Base-by-base conservation (phyloP, 2,113 vertebrate genomes). In the Echinops telfairi region DNA sequence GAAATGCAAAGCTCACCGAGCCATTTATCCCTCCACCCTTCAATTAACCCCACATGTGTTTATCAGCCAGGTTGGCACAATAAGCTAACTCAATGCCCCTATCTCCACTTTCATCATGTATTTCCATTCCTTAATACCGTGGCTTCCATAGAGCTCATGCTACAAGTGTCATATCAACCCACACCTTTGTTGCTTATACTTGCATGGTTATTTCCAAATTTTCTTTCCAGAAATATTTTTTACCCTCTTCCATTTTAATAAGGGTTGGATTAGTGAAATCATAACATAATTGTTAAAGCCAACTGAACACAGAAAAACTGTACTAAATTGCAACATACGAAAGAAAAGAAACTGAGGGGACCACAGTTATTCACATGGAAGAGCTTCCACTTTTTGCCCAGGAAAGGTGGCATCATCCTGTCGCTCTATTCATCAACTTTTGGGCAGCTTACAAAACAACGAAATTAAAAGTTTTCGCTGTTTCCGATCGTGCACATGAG, bases 331-430 rank as follows among this genome's bases (percentile, higher is more conserved):
- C 64, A 90, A n/a, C 47, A 79, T 79, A 64, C 33, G 92, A 73
- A 80, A 83, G 36, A 27, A 91, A 94, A 90, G 64, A 83, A 95
- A 91, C 84, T 58, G 58, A 93, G 64, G 25, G 64, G 20, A 81
- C 60, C 27, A 31, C 47, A 58, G 90, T 88, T 81, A 22, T 70
- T 81, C 57, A 76, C 3, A 25, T 77, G 89, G 12, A 11, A 85
- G 73, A 78, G 57, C 43, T 62, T 33, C 62, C 3, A 82, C 33
- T 92, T 90, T 80, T 71, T 23, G 84, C 73, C 82, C 29, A 71
- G 57, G 23, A 85, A 60, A 60, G 88, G n/a, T 88, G 75, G 95
- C 70, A 86, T 86, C 5, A 25, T 25, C 83, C 14, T 71, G 23
- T 94, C 20, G 25, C 66, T 68, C 36, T 90, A 6, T 12, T 33